Evolutionary conservation across 2,797 vertebrate genomes (phyloP).

Genomic region (Periparus ater): DNA sequence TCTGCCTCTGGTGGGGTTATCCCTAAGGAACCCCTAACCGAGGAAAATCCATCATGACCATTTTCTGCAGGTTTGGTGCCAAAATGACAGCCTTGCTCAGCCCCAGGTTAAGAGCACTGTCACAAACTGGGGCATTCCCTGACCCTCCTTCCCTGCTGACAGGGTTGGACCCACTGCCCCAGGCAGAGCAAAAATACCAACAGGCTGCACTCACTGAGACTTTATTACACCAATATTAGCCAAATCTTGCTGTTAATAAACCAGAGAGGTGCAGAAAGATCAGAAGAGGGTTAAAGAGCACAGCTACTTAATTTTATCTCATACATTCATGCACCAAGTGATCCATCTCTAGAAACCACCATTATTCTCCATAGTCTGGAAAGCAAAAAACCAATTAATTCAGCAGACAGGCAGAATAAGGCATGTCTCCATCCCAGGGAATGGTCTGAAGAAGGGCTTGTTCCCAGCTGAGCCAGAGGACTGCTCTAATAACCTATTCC

Average conservation of each 20-base stretch:
- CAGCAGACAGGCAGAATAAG: neutral
- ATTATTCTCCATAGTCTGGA: neutral
- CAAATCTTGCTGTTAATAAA: neutral
- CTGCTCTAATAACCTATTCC: neutral
- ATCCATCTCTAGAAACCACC: neutral
- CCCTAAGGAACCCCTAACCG: accelerated
- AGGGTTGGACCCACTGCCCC: accelerated
- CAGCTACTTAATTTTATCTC: neutral
- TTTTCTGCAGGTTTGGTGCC: neutral
- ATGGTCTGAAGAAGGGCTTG: neutral
- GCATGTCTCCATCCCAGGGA: neutral
- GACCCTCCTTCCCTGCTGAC: neutral
- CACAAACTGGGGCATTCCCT: neutral
- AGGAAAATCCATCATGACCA: neutral
- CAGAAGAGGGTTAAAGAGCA: neutral
- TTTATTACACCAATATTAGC: neutral
- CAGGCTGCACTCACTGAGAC: neutral
- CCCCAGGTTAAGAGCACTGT: neutral
- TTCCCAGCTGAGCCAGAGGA: neutral
- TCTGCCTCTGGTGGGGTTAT: neutral
- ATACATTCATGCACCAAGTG: accelerated
- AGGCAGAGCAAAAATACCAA: neutral
- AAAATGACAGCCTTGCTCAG: neutral
- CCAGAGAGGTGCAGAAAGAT: neutral
- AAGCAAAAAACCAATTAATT: neutral